These are phyloP conservation scores for Penaeus monodon DNA, from an alignment of 2,888 invertebrate genomes.

Conservation along the genomic window DNA sequence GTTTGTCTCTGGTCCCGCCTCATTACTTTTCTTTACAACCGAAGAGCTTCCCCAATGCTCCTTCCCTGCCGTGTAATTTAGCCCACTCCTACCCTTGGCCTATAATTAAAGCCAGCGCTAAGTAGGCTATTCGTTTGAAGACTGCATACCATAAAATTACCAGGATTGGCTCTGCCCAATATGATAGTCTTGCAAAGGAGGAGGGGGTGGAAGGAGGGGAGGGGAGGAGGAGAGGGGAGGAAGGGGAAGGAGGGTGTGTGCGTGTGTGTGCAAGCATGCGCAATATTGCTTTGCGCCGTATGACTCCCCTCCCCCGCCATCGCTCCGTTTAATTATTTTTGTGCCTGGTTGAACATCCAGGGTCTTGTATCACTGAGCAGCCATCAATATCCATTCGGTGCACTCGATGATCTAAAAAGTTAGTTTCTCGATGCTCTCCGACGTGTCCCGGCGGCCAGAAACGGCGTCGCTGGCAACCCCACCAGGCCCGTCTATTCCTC, in stretches of 20 bases:
- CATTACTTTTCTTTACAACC: constrained; percentile 22
- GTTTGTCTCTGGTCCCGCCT: constrained; percentile 25
- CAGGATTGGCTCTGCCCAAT: not conserved
- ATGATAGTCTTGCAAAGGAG: constrained; percentile 6
- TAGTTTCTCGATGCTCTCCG: no score
- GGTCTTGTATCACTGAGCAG: no score
- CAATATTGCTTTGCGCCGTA: no score
- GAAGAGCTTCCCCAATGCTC: constrained; percentile 2
- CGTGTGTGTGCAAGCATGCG: no score
- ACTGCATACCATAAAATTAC: constrained; percentile 27
- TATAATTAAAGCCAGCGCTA: constrained; percentile 30
- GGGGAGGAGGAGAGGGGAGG: no score
- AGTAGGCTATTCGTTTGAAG: constrained; percentile 34
- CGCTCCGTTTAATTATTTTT: no score
- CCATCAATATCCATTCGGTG: no score
- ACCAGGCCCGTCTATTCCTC: not conserved
- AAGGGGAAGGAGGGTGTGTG: no score
- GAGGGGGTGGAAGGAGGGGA: not conserved
- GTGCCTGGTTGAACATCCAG: no score
- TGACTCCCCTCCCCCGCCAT: no score
- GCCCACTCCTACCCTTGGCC: constrained; percentile 13
- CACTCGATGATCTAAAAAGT: no score
- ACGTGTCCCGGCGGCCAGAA: no score
- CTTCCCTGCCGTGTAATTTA: constrained; percentile 17
- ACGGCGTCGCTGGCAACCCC: not conserved